phyloP scores from a whole-genome alignment of 2,797 vertebrate genomes.

The Eospalax fontanierii region DNA sequence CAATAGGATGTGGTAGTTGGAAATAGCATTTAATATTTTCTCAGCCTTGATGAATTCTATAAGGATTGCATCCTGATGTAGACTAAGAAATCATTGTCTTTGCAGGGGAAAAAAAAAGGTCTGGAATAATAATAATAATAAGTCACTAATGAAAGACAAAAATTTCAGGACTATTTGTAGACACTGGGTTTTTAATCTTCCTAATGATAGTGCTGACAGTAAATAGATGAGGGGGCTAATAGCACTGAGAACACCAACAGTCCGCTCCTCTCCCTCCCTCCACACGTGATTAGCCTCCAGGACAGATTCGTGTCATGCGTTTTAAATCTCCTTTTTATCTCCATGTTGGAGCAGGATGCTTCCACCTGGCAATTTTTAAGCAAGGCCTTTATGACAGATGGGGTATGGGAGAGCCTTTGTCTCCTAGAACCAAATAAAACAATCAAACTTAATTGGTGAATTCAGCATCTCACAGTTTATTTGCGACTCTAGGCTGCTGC shows the following conservation, averaged over 20 bases:
- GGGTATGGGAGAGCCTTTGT: slow-evolving; percentile 81
- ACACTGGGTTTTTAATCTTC: slow-evolving; percentile 76
- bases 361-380: slow-evolving; percentile 83
- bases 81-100: slow-evolving; percentile 77
- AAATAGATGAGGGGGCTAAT: slow-evolving; percentile 84
- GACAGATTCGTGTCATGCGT: slow-evolving; percentile 81
- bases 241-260: slow-evolving; percentile 76
- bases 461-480: slow-evolving; percentile 75
- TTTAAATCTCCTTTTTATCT: slow-evolving; percentile 88
- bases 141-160: slow-evolving; percentile 79
- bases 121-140: slow-evolving; percentile 71
- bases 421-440: slow-evolving; percentile 83
- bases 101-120: slow-evolving; percentile 64
- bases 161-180: slow-evolving; percentile 77
- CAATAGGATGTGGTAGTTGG: slow-evolving; percentile 74
- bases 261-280: slow-evolving; percentile 76
- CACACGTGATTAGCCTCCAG: slow-evolving; percentile 84
- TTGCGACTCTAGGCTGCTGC: slow-evolving; percentile 78
- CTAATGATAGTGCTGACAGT: slow-evolving; percentile 85
- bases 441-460: slow-evolving; percentile 88
- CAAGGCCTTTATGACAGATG: slow-evolving; percentile 88
- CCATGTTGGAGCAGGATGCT: slow-evolving; percentile 77
- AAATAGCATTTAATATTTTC: slow-evolving; percentile 81
- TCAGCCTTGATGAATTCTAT: slow-evolving; percentile 72
- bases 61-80: slow-evolving; percentile 42